Evolutionary conservation across 2,888 invertebrate species (phyloP), one percentile per base, ranked within the genome.

Genomic region (Gasteruption jaculator): DNA sequence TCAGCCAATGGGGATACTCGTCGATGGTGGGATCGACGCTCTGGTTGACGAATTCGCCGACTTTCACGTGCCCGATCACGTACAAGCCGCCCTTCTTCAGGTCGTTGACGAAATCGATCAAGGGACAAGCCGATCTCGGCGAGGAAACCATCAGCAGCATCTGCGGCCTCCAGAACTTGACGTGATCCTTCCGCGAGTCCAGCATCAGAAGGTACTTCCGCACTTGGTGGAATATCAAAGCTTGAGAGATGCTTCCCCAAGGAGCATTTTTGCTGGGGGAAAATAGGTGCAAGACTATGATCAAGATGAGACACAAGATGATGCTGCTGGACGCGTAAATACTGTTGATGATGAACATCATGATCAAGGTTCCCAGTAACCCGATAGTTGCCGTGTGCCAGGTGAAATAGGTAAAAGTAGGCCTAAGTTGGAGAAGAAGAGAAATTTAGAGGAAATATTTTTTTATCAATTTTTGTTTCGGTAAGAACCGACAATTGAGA

Each of bases 81-180:
- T 90, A 93, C 2, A 93, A 75, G 2, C 90, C 88, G 25, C 89
- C 88, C 67, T 99, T 99, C 65, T 99, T 99, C 65, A 99, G 79
- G 64, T 96, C 97, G 61, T 99, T 99, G 10, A 95, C 91, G 71
- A 99, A 99, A 72, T 93, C 89, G 24, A 99, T 93, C 29, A 97
- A 77, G 0, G 95, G 92, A 61, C 91, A 90, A 8, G 86, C 80
- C 5, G 91, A 86, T 7, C 95, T 76, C 1, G 97, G 97, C 43
- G 92, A 91, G 1, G 91, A 82, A 1, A 99, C 87, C 71, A 99
- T 77, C 2, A 99, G 75, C 40, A 99, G 73, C 74, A 99, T 88
- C 76, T 99, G 97, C 0, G 97, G 97, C 2, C 97, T 77, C 99
- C 99, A 99, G 73, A 94, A 99, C 74, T 97, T 97, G 2, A 99